Evolutionary conservation across 2,797 vertebrate species (phyloP).

Genomic region (Trematomus bernacchii): DNA sequence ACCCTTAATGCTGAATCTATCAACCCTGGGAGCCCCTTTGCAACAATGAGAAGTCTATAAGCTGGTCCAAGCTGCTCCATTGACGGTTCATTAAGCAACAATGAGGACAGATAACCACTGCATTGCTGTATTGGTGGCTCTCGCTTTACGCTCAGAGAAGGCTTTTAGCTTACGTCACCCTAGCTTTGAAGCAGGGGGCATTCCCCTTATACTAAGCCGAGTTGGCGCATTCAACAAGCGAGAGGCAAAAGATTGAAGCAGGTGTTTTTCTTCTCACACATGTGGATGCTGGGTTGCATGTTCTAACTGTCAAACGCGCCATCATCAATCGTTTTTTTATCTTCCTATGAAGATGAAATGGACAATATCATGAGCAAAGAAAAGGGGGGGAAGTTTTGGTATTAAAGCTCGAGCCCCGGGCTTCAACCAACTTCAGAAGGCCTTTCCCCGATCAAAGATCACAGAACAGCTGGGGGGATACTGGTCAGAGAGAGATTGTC

Average conservation of each 20-base stretch:
- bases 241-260: conserved; percentile 42
- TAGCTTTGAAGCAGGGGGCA: conserved; percentile 63
- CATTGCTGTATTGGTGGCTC: conserved; percentile 71
- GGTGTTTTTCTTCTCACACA: conserved; percentile 47
- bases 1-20: conserved; percentile 78
- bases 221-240: conserved; percentile 30
- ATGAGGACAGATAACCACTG: conserved; percentile 77
- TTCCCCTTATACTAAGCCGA: conserved; percentile 52
- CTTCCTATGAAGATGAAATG: conserved; percentile 28
- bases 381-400: conserved; percentile 20
- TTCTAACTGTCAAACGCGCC: conserved; percentile 48
- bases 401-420: conserved; percentile 46
- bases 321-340: conserved; percentile 24
- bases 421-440: conserved; percentile 58
- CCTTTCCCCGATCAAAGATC: conserved; percentile 66
- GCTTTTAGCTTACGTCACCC: conserved; percentile 78
- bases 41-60: conserved; percentile 76
- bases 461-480: conserved; percentile 46
- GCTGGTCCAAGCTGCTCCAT: conserved; percentile 78
- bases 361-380: conserved; percentile 52
- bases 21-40: conserved; percentile 67
- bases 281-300: conserved; percentile 32
- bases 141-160: conserved; percentile 64
- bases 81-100: conserved; percentile 87
- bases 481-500: conserved; percentile 35